A percentile compares a stretch with the other conserved stretches of the same genome.
These are phyloP conservation scores for Pollachius pollachius DNA, from an alignment of 2,113 vertebrate species.

Conservation along the genomic window DNA sequence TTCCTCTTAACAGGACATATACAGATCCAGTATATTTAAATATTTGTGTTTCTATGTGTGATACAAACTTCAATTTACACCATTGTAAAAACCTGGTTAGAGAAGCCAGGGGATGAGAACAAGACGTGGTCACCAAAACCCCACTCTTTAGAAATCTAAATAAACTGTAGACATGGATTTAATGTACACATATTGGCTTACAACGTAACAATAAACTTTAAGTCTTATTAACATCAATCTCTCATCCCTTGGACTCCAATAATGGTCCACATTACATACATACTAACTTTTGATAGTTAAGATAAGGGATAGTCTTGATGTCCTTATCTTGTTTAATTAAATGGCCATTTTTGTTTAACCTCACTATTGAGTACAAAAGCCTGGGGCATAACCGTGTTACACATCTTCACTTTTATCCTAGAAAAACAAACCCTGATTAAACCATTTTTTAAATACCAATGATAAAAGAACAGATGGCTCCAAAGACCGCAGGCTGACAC, in stretches of 20 bases:
- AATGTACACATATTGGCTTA: conserved; percentile 37
- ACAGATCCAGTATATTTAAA: conserved; percentile 73
- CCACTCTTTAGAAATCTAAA: conserved; percentile 38
- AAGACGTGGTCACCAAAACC: conserved; percentile 45
- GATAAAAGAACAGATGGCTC: conserved; percentile 16
- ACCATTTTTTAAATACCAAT: conserved; percentile 43
- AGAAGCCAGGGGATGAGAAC: conserved; percentile 43
- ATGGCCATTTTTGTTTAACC: no score
- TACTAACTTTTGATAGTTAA: no score
- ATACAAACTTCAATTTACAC: conserved; percentile 64
- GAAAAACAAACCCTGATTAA: conserved; percentile 57
- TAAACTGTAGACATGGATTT: conserved; percentile 43
- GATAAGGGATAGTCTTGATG: no score
- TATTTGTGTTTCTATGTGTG: conserved; percentile 67
- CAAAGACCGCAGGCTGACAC: conserved; percentile 20
- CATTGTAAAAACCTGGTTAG: conserved; percentile 53
- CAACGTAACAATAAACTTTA: conserved; percentile 21
- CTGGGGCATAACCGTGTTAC: neutral
- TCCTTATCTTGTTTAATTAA: no score
- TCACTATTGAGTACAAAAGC: neutral
- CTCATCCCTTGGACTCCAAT: conserved; percentile 4
- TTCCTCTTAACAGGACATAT: conserved; percentile 70
- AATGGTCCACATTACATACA: conserved; percentile 11
- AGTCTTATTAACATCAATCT: conserved; percentile 18
- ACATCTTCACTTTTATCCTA: conserved; percentile 49